Percentiles rank a stretch among this genome's conserved stretches.
These are phyloP conservation scores for Leptonema lineaticorne DNA, from an alignment of 1,140 invertebrate genomes.

Conservation along the genomic window DNA sequence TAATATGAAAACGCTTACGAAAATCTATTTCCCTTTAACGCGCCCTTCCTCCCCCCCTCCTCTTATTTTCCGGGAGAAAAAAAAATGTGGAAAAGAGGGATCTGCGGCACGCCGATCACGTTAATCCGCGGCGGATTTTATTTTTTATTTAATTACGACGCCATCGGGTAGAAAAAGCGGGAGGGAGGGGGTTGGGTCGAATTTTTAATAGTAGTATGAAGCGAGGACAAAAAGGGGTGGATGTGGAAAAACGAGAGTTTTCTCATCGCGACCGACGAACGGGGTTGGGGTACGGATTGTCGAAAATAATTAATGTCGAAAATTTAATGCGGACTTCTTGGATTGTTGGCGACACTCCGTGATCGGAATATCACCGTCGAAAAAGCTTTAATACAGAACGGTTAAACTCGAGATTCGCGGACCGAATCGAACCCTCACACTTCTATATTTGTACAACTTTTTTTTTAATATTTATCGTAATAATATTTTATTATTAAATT, in stretches of 20 bases:
- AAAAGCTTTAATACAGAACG: no score
- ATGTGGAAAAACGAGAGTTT: not conserved
- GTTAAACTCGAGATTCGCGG: no score
- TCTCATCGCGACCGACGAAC: not conserved
- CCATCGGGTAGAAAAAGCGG: not conserved
- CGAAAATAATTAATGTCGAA: constrained; percentile 29
- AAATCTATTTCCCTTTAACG: not conserved
- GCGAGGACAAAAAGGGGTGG: not conserved
- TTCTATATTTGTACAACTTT: no score
- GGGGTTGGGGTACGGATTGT: constrained; percentile 16
- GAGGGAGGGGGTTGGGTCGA: no score
- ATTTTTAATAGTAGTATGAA: no score
- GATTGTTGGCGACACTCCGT: constrained; percentile 23
- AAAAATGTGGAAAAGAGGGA: not conserved
- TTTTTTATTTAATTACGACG: not conserved
- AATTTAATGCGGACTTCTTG: constrained; percentile 26
- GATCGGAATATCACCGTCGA: constrained; percentile 6
- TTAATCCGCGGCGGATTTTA: not conserved
- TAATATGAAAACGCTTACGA: constrained; percentile 2
- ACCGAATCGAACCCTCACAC: no score
- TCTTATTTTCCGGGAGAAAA: no score
- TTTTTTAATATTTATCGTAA: no score
- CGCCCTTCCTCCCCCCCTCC: no score
- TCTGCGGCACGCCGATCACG: constrained; percentile 1
- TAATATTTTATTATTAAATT: no score